Conservation (phyloP, 2,113 vertebrate species). For the Seriola rivoliana region DNA sequence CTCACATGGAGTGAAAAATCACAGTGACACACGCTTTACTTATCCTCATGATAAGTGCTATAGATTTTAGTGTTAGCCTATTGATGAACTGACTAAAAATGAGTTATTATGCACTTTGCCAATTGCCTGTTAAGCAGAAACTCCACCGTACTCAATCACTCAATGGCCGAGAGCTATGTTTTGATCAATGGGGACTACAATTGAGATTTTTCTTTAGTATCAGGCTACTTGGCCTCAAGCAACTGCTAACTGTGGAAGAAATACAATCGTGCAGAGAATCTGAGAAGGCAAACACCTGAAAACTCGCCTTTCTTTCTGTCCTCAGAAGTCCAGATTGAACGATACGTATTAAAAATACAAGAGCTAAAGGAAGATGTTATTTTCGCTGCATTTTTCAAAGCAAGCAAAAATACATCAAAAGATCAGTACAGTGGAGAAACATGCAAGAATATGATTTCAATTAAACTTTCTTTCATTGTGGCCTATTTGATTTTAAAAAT, state of each 20-base stretch:
- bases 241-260: slow-evolving; percentile 38
- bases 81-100: slow-evolving; percentile 77
- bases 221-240: slow-evolving; percentile 25
- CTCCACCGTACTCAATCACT: slow-evolving; percentile 68
- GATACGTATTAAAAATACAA: slow-evolving; percentile 1
- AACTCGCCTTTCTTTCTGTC: neutral
- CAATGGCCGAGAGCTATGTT: slow-evolving; percentile 49
- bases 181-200: slow-evolving; percentile 73
- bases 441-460: neutral
- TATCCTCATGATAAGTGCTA: slow-evolving; percentile 69
- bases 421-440: neutral
- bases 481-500: neutral
- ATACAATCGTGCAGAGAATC: slow-evolving; percentile 12
- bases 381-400: slow-evolving; percentile 11
- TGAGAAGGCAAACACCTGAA: slow-evolving; percentile 25
- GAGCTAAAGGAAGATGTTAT: neutral
- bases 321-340: neutral
- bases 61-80: slow-evolving; percentile 77
- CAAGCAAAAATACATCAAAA: slow-evolving; percentile 2
- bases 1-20: slow-evolving; percentile 45
- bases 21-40: slow-evolving; percentile 64
- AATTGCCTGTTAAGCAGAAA: slow-evolving; percentile 77
- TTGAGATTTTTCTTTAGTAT: slow-evolving; percentile 43
- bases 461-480: neutral
- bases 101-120: slow-evolving; percentile 73